These are phyloP conservation scores for Cephalopterus ornatus DNA, from an alignment of 2,113 vertebrate species.

Conservation along the genomic window DNA sequence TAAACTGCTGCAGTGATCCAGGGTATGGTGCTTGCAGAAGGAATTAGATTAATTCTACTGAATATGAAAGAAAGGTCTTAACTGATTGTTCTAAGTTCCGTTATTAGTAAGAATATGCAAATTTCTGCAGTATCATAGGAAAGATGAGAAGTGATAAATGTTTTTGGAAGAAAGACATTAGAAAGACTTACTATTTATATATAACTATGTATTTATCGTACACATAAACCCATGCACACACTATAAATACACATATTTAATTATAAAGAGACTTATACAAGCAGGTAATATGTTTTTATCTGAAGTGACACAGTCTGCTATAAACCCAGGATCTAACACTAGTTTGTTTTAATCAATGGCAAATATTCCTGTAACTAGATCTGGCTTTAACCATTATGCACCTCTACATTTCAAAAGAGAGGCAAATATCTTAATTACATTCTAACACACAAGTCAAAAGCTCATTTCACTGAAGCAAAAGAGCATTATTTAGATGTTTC, in stretches of 20 bases:
- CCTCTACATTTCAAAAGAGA: neutral
- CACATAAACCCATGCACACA: neutral
- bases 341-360: neutral
- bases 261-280: neutral
- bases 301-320: neutral
- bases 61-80: neutral
- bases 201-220: neutral
- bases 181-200: neutral
- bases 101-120: neutral
- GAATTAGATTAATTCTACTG: neutral
- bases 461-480: neutral
- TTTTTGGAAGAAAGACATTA: neutral
- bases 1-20: neutral
- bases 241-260: neutral
- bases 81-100: neutral
- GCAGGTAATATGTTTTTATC: accelerated
- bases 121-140: neutral
- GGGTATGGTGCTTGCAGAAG: neutral
- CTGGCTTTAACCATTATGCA: neutral
- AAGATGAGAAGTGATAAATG: neutral
- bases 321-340: neutral
- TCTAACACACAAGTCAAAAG: neutral
- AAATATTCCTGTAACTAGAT: neutral
- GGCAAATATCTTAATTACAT: neutral
- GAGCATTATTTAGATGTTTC: neutral